These are phyloP conservation scores for Neocrepidodera transversa DNA, from an alignment of 2,888 invertebrate species.

Conservation along the genomic window DNA sequence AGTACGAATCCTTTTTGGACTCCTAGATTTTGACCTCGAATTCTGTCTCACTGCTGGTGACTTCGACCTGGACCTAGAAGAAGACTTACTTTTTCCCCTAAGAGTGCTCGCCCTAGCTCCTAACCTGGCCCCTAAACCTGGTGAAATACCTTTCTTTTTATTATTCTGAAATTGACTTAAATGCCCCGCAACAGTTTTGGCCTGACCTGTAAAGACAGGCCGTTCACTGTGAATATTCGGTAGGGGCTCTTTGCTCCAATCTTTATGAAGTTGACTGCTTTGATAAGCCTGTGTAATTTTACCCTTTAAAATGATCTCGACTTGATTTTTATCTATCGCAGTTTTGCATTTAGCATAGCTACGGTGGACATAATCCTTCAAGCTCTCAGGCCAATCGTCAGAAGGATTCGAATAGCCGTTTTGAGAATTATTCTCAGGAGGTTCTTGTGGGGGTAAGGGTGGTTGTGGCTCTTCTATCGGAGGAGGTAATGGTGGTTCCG, in stretches of 20 bases:
- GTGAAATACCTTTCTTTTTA: conserved; percentile 49
- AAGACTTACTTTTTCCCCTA: conserved; percentile 55
- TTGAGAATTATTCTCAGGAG: conserved; percentile 32
- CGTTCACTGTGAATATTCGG: conserved; percentile 86
- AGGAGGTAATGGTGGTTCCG: conserved; percentile 62
- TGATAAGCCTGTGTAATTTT: conserved; percentile 91
- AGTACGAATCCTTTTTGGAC: conserved; percentile 52
- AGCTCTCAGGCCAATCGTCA: conserved; percentile 79
- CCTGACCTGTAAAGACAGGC: conserved; percentile 54
- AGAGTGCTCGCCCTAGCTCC: conserved; percentile 63
- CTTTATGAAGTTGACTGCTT: conserved; percentile 86
- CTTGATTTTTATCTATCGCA: conserved; percentile 89
- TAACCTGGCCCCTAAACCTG: conserved; percentile 65
- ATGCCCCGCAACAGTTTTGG: conserved; percentile 62
- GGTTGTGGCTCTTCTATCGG: conserved; percentile 56
- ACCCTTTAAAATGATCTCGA: conserved; percentile 92
- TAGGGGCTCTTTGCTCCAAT: conserved; percentile 94
- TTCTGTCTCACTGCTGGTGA: conserved; percentile 20
- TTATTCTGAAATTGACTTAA: conserved; percentile 67
- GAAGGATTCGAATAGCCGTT: conserved; percentile 62
- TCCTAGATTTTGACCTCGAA: conserved; percentile 46
- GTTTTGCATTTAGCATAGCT: conserved; percentile 92
- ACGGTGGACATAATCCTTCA: conserved; percentile 87
- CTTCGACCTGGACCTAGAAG: conserved; percentile 57
- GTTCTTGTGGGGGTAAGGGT: conserved; percentile 56